Percentiles rank a stretch among this genome's conserved stretches.
Evolutionary conservation across 2,113 vertebrate species (phyloP).

Genomic region (Lophius piscatorius): DNA sequence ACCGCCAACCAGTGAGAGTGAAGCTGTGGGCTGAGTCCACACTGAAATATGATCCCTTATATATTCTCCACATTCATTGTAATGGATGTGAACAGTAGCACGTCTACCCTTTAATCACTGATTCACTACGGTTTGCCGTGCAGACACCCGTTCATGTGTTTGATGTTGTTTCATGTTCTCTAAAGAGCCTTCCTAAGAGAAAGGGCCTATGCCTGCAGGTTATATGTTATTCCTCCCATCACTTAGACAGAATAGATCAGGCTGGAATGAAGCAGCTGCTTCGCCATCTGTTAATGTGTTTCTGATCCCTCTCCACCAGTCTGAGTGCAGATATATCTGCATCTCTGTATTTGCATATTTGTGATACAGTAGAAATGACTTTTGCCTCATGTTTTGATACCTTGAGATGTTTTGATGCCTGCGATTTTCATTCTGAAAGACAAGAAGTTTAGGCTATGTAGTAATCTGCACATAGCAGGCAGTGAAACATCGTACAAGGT

Average conservation of each 20-base stretch:
- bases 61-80: background rate
- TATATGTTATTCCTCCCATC: conserved; percentile 7
- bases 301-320: conserved; percentile 8
- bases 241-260: conserved; percentile 5
- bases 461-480: conserved; percentile 74
- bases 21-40: conserved; percentile 8
- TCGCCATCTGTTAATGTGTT: conserved; percentile 7
- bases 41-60: conserved; percentile 38
- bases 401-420: conserved; percentile 91
- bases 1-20: conserved; percentile 10
- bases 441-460: conserved; percentile 84
- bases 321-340: conserved; percentile 14
- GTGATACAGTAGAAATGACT: conserved; percentile 29
- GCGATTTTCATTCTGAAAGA: conserved; percentile 99
- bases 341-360: conserved; percentile 32
- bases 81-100: conserved; percentile 4
- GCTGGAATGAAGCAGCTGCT: conserved; percentile 20
- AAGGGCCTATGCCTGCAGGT: conserved; percentile 26
- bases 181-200: background rate
- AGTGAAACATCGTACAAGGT: conserved; percentile 41
- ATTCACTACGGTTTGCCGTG: no score
- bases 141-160: background rate
- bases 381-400: conserved; percentile 79
- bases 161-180: no score
- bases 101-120: background rate